Evolutionary conservation across 2,113 vertebrate species (phyloP), one percentile per base, ranked within the genome.

Genomic region (Athene noctua): DNA sequence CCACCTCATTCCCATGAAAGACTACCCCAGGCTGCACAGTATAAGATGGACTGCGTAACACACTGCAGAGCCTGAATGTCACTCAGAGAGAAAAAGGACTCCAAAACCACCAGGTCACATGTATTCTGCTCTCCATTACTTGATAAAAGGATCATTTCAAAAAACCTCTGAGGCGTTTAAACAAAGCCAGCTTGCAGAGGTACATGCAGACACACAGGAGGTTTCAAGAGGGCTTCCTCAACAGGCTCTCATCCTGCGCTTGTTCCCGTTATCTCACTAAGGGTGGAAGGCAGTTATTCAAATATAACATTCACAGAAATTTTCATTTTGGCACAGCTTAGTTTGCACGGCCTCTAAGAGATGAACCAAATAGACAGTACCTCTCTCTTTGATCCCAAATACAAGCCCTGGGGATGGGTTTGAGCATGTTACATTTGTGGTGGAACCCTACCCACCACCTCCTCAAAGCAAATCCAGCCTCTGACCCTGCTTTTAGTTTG

Each of bases 141-240:
- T 32, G 27, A 74, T 65, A 34, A 81, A 91, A 87, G 47, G 14
- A 6, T 32, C 0, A 0, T 62, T 95, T 75, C 11, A 62, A 58
- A 81, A 47, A 34, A 90, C 71, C 21, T 77, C 18, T 19, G 32
- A 38, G 38, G 5, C 54, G 73, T 71, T 78, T 66, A 46, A 49
- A 20, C 19, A 40, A 89, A 72, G 16, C 8, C 0, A 0, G 1
- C 32, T 82, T 27, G 22, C 70, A 92, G 67, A 49, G 12, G 29
- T 17, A 75, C 30, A 21, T n/a, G 18, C 1, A 7, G 19, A 32
- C 46, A 46, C 0, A 0, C 54, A 46, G 15, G 16, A 55, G 52
- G 10, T 74, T 75, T 67, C 52, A 32, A 46, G 11, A 63, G 29
- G 17, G 19, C 13, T 55, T 71, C 49, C 54, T 88, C 40, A 17